These are phyloP conservation scores for Argynnis bischoffii DNA, from an alignment of 2,888 invertebrate genomes.

Conservation along the genomic window DNA sequence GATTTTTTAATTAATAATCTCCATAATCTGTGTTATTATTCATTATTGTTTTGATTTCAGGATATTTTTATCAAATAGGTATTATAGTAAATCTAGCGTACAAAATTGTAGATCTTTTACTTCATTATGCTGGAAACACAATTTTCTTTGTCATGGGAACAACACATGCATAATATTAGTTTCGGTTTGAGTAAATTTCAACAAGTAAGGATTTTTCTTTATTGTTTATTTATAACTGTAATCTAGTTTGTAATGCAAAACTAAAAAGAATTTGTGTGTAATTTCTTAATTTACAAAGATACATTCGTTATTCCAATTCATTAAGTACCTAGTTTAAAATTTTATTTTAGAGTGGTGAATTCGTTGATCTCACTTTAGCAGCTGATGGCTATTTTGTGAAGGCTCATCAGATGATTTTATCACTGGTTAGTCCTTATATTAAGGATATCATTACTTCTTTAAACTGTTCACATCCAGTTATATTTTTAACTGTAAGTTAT, in stretches of 20 bases:
- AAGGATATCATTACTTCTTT: constrained; percentile 9
- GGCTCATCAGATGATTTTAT: constrained; percentile 13
- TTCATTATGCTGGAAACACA: constrained; percentile 11
- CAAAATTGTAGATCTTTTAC: not conserved
- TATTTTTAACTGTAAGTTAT: not conserved
- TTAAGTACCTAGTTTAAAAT: not conserved
- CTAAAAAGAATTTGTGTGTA: too few species aligned
- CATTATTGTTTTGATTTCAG: too few species aligned
- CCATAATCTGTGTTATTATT: too few species aligned
- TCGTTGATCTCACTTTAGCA: constrained; percentile 9
- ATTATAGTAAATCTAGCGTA: too few species aligned
- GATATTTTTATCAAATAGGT: too few species aligned
- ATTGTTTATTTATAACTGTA: not conserved
- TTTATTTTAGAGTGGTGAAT: constrained; percentile 8
- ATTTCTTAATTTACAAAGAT: too few species aligned
- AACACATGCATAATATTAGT: constrained; percentile 9
- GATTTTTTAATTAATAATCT: too few species aligned
- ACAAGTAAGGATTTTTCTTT: not conserved
- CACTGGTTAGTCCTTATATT: constrained; percentile 11
- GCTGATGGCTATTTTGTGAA: constrained; percentile 9
- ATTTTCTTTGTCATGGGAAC: constrained; percentile 12
- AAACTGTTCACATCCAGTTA: constrained; percentile 6
- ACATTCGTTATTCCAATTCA: too few species aligned
- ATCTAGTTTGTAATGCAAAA: too few species aligned
- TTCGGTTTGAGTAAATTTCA: not conserved